Conservation (phyloP, 2,797 vertebrate species). For the Erethizon dorsatum region DNA sequence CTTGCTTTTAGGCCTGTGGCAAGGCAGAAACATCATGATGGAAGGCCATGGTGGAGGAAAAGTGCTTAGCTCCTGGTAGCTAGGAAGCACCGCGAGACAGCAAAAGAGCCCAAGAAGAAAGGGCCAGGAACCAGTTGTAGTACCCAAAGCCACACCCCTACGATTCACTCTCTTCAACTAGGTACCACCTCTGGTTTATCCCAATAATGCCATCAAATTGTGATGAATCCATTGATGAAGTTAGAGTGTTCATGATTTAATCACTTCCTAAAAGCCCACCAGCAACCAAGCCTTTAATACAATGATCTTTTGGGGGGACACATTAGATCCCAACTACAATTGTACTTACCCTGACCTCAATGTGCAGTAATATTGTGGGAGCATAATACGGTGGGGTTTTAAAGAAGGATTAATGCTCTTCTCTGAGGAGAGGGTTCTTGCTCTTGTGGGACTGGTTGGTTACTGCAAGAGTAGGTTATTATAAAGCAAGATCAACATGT, state of each 20-base stretch:
- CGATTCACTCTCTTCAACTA: not conserved
- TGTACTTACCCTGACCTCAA: not conserved
- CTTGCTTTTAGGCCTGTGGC: not conserved
- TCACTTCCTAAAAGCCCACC: not conserved
- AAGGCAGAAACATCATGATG: not conserved
- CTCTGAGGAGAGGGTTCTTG: not conserved
- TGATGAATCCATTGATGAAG: not conserved
- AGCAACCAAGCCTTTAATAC: not conserved
- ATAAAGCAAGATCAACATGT: not conserved
- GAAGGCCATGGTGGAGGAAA: not conserved
- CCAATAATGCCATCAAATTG: not conserved
- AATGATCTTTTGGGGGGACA: not conserved
- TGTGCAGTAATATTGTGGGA: not conserved
- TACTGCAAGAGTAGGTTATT: not conserved
- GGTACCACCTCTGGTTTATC: not conserved
- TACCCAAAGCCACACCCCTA: not conserved
- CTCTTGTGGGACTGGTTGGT: not conserved
- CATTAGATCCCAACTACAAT: not conserved
- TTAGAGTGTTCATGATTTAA: not conserved
- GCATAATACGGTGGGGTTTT: not conserved
- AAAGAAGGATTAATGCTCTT: not conserved
- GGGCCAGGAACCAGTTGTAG: not conserved
- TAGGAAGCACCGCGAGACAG: not conserved
- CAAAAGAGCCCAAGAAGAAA: not conserved
- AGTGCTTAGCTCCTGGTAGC: not conserved